Evolutionary conservation across 2,888 invertebrate genomes (phyloP), one percentile per base, ranked within the genome.

Genomic region (Halictus quadricinctus): DNA sequence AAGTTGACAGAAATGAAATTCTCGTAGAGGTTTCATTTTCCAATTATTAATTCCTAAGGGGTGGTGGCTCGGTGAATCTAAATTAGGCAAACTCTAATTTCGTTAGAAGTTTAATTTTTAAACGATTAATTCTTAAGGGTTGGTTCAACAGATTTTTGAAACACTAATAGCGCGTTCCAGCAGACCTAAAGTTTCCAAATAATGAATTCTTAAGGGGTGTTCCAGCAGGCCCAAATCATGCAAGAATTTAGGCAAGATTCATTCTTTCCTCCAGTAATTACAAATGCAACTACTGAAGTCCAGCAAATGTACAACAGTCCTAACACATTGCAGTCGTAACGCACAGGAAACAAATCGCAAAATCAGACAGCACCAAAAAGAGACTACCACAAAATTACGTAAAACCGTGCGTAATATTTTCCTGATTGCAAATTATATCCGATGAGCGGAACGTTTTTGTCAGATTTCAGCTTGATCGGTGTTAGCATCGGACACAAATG

Each of bases 401-500:
- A 36, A 18, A 64, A 29, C 3, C 64, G 6, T 18, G 29, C 18
- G 25, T 64, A 64, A 36, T 64, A 36, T 36, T 29, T 29, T 64
- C 64, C 15, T 36, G 64, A 64, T 64, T 69, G 41, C 3, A 12
- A 69, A 69, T 69, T 41, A 18, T 21, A 8, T 41, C 41, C 12
- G 41, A 69, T 21, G 21, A 1, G 18, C 36, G 41, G 0, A 41
- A 66, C 36, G 36, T 21, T 8, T 66, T 36, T 41, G 66, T 41
- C 18, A 36, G 21, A 36, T 41, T 69, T 36, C 18, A 21, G 41
- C 8, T 69, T 21, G 69, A 21, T 69, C 69, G 21, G 69, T 21
- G 69, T 69, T 69, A 70, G n/a, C 43, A 13, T 43, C 41, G 43
- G 70, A n/a, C 43, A 70, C n/a, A 70, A 41, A 41, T 70, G 43